Conservation (phyloP, 2,888 invertebrate species). For the Cosmorhoe ocellata region DNA sequence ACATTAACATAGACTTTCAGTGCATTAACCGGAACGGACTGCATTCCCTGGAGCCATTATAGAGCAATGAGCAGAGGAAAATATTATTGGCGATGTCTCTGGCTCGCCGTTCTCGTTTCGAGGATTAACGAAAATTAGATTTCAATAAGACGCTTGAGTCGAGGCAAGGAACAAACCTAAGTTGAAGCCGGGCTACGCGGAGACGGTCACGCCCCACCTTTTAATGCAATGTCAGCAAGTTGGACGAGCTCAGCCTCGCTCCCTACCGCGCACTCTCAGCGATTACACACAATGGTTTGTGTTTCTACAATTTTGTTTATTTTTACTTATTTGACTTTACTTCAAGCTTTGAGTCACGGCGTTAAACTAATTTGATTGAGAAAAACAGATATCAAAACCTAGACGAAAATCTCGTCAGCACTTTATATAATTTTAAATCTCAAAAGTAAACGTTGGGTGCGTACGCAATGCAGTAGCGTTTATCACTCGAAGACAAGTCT, state of each 20-base stretch:
- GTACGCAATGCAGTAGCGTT: conserved; percentile 15
- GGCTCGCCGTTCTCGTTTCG: conserved; percentile 55
- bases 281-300: conserved; percentile 16
- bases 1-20: conserved; percentile 39
- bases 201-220: conserved; percentile 72
- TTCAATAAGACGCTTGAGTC: conserved; percentile 79
- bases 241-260: conserved; percentile 29
- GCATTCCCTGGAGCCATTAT: conserved; percentile 53
- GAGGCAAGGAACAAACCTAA: conserved; percentile 67
- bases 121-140: conserved; percentile 81
- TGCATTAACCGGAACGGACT: conserved; percentile 39
- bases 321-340: not conserved
- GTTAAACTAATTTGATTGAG: too few relatives aligned
- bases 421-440: too few relatives aligned
- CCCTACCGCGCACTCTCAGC: conserved; percentile 23
- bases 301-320: conserved; percentile 5
- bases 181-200: conserved; percentile 65
- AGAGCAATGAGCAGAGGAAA: conserved; percentile 41
- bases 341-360: not conserved
- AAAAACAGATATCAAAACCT: too few relatives aligned
- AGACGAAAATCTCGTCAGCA: too few relatives aligned
- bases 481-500: conserved; percentile 12
- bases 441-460: too few relatives aligned
- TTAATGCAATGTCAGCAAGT: conserved; percentile 68
- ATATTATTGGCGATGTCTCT: conserved; percentile 63